A percentile compares a stretch with the other conserved stretches of the same genome.
Evolutionary conservation across 2,888 invertebrate species (phyloP).

Genomic region (Diogma glabrata): DNA sequence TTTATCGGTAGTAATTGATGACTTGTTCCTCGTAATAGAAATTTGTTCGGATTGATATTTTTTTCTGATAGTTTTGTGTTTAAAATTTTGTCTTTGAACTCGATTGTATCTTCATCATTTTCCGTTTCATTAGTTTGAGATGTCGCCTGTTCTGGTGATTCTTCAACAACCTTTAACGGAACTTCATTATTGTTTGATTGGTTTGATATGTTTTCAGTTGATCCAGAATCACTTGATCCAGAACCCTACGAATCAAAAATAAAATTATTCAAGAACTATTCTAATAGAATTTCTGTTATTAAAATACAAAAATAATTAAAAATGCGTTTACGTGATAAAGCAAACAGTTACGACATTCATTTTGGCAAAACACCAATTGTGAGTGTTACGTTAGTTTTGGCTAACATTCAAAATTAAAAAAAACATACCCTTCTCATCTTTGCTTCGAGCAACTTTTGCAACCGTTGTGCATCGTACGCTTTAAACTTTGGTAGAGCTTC

Average conservation of each 20-base stretch:
- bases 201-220: neutral
- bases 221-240: constrained; percentile 28
- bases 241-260: constrained; percentile 33
- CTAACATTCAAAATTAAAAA: neutral
- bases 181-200: too few species aligned
- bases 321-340: too few species aligned
- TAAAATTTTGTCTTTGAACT: constrained; percentile 3
- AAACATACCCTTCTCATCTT: constrained; percentile 34
- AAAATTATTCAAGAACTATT: neutral
- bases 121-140: too few species aligned
- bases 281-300: too few species aligned
- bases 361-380: too few species aligned
- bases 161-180: too few species aligned
- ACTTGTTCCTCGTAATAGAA: constrained; percentile 30
- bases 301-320: too few species aligned
- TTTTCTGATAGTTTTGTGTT: constrained; percentile 21
- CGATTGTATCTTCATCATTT: neutral
- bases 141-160: too few species aligned
- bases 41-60: constrained; percentile 13
- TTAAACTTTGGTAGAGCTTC: constrained; percentile 78
- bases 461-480: constrained; percentile 63
- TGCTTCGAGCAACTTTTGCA: constrained; percentile 25
- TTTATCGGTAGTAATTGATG: constrained; percentile 30
- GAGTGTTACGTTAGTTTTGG: too few species aligned
- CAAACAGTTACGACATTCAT: too few species aligned